Conservation (phyloP, 2,797 vertebrate genomes). For the Sparidentex hasta region DNA sequence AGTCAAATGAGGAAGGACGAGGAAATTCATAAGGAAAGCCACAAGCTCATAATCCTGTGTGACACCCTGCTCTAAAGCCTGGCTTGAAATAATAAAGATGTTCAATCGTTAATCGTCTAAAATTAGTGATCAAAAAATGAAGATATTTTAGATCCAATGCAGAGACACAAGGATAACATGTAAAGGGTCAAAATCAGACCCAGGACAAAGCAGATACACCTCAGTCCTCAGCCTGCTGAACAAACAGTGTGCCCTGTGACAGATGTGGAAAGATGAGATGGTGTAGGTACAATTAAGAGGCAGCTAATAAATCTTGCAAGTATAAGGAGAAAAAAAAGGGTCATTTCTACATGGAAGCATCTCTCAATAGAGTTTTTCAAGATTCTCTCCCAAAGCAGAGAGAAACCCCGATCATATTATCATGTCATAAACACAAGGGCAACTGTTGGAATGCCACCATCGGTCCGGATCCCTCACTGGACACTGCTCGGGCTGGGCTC, state of each 20-base stretch:
- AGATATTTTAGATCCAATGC: background rate
- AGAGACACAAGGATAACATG: background rate
- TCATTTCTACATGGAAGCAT: slow-evolving; percentile 8
- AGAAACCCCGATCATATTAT: background rate
- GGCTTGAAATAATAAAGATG: slow-evolving; percentile 7
- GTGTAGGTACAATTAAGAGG: background rate
- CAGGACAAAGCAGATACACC: background rate
- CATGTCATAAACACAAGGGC: background rate
- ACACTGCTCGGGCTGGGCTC: slow-evolving; percentile 4
- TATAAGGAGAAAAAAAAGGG: background rate
- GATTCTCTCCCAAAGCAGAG: background rate
- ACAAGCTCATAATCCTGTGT: slow-evolving; percentile 9
- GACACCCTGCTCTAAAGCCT: background rate
- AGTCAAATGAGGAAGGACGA: slow-evolving; percentile 71
- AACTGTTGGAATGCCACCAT: background rate
- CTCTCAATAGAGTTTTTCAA: background rate
- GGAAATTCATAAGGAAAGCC: slow-evolving; percentile 30
- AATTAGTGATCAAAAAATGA: background rate
- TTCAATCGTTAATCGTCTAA: background rate
- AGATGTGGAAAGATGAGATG: background rate
- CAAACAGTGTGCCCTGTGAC: background rate
- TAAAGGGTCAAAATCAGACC: background rate
- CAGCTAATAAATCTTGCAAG: background rate
- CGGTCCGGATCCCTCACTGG: background rate
- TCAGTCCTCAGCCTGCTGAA: background rate